Evolutionary conservation across 2,888 invertebrate genomes (phyloP).

Genomic region (Athalia circularis): DNA sequence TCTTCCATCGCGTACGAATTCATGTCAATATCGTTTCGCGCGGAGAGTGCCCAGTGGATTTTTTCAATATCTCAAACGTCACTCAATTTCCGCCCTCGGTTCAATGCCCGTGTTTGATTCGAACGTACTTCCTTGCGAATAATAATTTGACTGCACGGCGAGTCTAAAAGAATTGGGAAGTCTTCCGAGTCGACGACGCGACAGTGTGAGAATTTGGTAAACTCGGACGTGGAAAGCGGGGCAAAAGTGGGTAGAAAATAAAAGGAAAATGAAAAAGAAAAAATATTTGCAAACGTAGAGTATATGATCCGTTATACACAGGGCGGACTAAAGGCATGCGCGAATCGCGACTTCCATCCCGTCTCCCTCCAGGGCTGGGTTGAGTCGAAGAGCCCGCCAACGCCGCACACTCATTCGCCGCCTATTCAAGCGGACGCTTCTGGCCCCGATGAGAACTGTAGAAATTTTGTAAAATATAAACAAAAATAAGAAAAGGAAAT

Average conservation of each 20-base stretch:
- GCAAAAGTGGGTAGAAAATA: neutral
- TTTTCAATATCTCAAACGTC: no score
- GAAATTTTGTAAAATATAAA: slow-evolving; percentile 17
- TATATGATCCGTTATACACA: neutral
- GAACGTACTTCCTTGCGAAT: no score
- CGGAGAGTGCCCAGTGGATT: no score
- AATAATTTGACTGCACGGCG: no score
- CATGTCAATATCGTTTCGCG: no score
- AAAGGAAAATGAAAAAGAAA: neutral
- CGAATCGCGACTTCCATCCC: slow-evolving; percentile 37
- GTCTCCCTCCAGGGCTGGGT: slow-evolving; percentile 9
- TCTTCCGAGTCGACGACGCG: no score
- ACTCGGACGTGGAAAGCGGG: neutral
- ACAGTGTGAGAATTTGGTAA: no score
- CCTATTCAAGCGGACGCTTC: slow-evolving; percentile 45
- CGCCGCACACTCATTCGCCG: slow-evolving; percentile 41
- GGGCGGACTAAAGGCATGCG: slow-evolving; percentile 38
- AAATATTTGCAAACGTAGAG: neutral
- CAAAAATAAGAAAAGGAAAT: neutral
- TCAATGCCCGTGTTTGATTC: no score
- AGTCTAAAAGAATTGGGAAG: no score
- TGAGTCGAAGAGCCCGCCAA: slow-evolving; percentile 26
- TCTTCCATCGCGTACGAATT: no score
- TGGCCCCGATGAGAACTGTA: slow-evolving; percentile 35
- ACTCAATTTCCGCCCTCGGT: no score